Base-by-base conservation (phyloP, 2,797 vertebrate species). In the Lagorchestes hirsutus region DNA sequence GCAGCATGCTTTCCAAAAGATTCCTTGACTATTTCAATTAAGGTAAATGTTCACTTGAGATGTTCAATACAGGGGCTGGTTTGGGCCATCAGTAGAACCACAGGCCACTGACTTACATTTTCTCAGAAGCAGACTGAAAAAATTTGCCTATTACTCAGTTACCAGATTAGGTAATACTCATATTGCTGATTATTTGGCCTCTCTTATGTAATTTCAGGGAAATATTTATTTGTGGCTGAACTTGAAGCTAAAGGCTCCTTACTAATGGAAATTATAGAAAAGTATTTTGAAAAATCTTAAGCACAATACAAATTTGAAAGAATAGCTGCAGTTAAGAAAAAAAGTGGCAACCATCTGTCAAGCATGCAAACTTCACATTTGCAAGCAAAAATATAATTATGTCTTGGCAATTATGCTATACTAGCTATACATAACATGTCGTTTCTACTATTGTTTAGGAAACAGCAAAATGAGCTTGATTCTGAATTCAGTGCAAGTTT, bases 391-490 rank as follows among this genome's bases (percentile, higher is more conserved):
- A 54, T 67, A 1, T 91, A 90, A 90, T 34, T 96, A 34, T 87
- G 34, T 28, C 14, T 93, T 24, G 3, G 93, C n/a, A 91, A 74
- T 91, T 54, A 91, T 91, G 52, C 5, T 92, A 91, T 55, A 27
- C 40, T 50, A 8, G 34, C 62, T 94, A 34, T 87, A 62, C 24
- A 74, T 93, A 90, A 95, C 62, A 56, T 50, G 96, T 96, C 24
- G 87, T 96, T 95, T 67, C 5, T 18, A 82, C 22, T 54, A 57
- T 52, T 93, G 12, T 91, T 40, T 55, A 55, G 55, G 16, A 94
- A 82, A 96, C 22, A 92, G 9, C 18, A 96, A 55, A 96, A 93
- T 90, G 82, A 96, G 52, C 11, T 55, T 96, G 93, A 93, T 54
- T 95, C 31, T 91, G 55, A 93, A 92, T 90, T 94, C 34, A 62